Evolutionary conservation across 1,140 invertebrate genomes (phyloP), one percentile per base, ranked within the genome.

Genomic region (Drosophila teissieri): DNA sequence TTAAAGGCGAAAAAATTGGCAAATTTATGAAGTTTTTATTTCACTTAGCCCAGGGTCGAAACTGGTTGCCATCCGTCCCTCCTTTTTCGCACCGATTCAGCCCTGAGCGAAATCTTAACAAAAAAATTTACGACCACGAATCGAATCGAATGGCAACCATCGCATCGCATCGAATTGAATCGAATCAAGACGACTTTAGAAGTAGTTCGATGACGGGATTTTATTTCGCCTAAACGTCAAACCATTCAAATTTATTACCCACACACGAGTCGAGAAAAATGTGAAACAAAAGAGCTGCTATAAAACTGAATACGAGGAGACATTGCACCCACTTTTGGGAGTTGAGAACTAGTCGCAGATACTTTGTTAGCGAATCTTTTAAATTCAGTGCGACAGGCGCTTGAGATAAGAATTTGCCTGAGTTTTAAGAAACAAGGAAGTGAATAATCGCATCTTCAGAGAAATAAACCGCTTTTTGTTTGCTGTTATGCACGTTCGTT

Each of bases 211-310:
- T 70, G 67, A 57, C 67, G 67, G 44, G 36, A 70, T 70, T 70
- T 69, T 70, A 70, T 70, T 70, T 70, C n/a, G 49, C 27, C 69
- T 70, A 70, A 72, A 72, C 68, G 68, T 72, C 68, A 72, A 72
- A 39, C 68, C 64, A 70, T 70, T 70, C 40, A 72, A 70, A 72
- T 72, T 72, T 72, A 72, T 72, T 19, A 40, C 36, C 52, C 68
- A 40, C 68, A 57, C 44, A 57, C 65, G 22, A 69, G 52, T 48
- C 44, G 34, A 4, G 12, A 31, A 40, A 36, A 70, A 65, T 70
- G 68, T 72, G 68, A 70, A 57, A 70, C 68, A 70, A 70, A 70
- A 70, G 68, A 57, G 36, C 17, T 70, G 68, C 68, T 52, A 70
- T 70, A 70, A 70, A 70, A 70, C 42, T 42, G n/a, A 40, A 42